Percentiles rank a stretch among this genome's conserved stretches.
phyloP scores from a whole-genome alignment of 2,888 invertebrate species.

The Acronicta leporina region DNA sequence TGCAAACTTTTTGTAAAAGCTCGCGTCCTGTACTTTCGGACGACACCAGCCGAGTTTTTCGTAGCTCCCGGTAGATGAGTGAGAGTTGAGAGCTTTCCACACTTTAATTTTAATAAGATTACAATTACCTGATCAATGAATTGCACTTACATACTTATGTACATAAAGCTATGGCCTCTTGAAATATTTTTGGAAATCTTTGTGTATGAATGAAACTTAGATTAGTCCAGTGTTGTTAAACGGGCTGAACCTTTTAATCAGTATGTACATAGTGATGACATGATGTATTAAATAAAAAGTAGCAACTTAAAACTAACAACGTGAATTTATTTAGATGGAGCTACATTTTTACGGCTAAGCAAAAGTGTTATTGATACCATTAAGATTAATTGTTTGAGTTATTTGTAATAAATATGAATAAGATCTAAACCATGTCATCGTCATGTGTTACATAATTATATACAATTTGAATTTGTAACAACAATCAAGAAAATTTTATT shows the following conservation, averaged over 20 bases:
- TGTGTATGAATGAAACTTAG: too few relatives aligned
- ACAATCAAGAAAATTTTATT: too few relatives aligned
- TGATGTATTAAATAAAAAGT: too few relatives aligned
- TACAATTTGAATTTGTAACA: too few relatives aligned
- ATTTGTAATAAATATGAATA: slow-evolving; percentile 1
- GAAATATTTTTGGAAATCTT: too few relatives aligned
- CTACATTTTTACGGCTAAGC: not conserved
- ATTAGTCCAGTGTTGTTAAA: too few relatives aligned
- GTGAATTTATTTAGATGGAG: not conserved
- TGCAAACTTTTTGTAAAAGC: slow-evolving; percentile 18
- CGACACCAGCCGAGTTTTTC: slow-evolving; percentile 10
- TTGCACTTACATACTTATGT: not conserved
- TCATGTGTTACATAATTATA: too few relatives aligned
- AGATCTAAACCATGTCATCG: too few relatives aligned
- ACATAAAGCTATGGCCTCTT: not conserved
- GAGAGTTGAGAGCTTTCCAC: slow-evolving; percentile 1
- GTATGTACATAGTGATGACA: too few relatives aligned
- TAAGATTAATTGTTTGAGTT: not conserved
- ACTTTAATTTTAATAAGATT: not conserved
- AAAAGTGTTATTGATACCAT: not conserved
- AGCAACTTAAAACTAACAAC: too few relatives aligned
- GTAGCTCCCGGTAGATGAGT: slow-evolving; percentile 44
- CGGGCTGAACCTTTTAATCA: too few relatives aligned
- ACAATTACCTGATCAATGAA: not conserved
- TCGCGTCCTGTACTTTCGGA: not conserved